These are phyloP conservation scores for Aplidium turbinatum DNA, from an alignment of 23 tunicate genomes.

Conservation along the genomic window DNA sequence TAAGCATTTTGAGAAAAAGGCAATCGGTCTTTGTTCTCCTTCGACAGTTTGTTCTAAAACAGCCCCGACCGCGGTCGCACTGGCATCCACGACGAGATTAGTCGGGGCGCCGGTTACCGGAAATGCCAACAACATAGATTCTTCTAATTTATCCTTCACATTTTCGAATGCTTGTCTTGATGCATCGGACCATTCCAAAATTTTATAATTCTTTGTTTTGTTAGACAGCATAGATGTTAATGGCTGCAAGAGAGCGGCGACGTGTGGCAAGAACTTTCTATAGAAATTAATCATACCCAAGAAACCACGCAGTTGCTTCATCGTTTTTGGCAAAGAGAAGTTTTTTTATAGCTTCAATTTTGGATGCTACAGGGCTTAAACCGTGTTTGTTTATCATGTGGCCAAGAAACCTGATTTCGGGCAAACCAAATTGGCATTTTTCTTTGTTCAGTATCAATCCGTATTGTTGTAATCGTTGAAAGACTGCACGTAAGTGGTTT, in stretches of 20 bases:
- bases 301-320: slow-evolving; percentile 13
- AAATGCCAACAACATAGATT: slow-evolving; percentile 3
- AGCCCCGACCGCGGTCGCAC: slow-evolving; percentile 27
- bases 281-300: slow-evolving; percentile 28
- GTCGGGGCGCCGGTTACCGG: slow-evolving; percentile 16
- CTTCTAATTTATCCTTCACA: slow-evolving; percentile 20
- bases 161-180: slow-evolving; percentile 20
- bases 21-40: slow-evolving; percentile 22
- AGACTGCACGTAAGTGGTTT: slow-evolving; percentile 3
- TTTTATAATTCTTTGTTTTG: neutral
- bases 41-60: slow-evolving; percentile 33
- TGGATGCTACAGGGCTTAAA: too few species aligned
- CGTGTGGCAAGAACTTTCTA: slow-evolving; percentile 9
- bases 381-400: too few species aligned
- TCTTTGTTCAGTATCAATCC: slow-evolving; percentile 16
- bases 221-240: slow-evolving; percentile 6
- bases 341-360: slow-evolving; percentile 27
- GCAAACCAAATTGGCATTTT: slow-evolving; percentile 27
- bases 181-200: neutral
- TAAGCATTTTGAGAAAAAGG: slow-evolving; percentile 35
- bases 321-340: slow-evolving; percentile 29
- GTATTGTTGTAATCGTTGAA: slow-evolving; percentile 7
- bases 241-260: slow-evolving; percentile 30
- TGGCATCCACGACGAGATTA: slow-evolving; percentile 25
- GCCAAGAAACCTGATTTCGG: slow-evolving; percentile 10